Base-by-base conservation (phyloP, 2,113 vertebrate species). In the Reinhardtius hippoglossoides region DNA sequence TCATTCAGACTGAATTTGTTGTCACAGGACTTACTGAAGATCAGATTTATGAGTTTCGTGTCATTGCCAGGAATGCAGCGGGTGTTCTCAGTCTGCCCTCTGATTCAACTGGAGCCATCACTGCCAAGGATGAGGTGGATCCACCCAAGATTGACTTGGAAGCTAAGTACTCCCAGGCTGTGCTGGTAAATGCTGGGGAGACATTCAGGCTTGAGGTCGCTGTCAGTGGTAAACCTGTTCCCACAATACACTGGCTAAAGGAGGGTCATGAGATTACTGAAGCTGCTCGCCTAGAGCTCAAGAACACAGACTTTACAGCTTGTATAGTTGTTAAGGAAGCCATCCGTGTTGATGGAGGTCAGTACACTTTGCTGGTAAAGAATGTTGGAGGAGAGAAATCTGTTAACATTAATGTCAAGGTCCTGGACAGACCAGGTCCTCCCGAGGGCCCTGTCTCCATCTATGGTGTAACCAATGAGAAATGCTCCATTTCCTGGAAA, bases 371-470 rank as follows among this genome's bases (percentile, higher is more conserved):
- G 48, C 89, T 96, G 23, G 93, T 97, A 75, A 99, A 96, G 90
- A 99, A 99, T 71, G 97, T 98, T 84, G 98, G 96, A 76, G 98
- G 98, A 86, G 96, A 98, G 88, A 97, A 96, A 94, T 95, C 94
- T 56, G 95, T 96, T 69, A 91, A 93, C 66, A 89, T 99, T 78
- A 95, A 94, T 3, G 94, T 99, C 44, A 99, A 98, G 92, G 97
- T 99, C 81, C 93, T 99, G 62, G 98, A 99, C 63, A 96, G 96
- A 90, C 98, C 98, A 91, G 98, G 98, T 52, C 97, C 98, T 81
- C 97, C 98, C 40, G 97, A 97, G 90, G 96, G 95, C 59, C 98
- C 98, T 42, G 92, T 97, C 74, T 93, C 92, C 68, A 91, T 98
- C 71, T 96, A 96, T 76, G 97, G 97, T 0, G 91, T 99, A 75